Percentiles rank a stretch among this genome's conserved stretches.
These are phyloP conservation scores for Mus minutoides DNA, from an alignment of 2,797 vertebrate genomes.

Conservation along the genomic window DNA sequence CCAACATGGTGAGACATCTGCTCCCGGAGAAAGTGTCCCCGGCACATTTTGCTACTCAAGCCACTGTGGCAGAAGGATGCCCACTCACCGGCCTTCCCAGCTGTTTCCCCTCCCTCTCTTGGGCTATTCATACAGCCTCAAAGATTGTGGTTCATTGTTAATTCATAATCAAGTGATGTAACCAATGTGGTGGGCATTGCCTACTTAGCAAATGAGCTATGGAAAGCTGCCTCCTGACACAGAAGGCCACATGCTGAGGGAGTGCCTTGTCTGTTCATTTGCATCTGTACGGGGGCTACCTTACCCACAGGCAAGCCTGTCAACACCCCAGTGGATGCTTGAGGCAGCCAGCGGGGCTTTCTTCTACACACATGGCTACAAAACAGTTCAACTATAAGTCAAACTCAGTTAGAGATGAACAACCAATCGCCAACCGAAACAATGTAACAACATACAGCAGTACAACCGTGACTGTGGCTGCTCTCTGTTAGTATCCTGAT, in stretches of 20 bases:
- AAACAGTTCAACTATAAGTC: background rate
- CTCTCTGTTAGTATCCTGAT: background rate
- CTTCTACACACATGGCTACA: background rate
- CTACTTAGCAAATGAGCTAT: background rate
- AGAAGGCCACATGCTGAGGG: background rate
- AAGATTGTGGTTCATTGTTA: background rate
- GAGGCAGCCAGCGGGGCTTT: background rate
- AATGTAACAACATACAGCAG: background rate
- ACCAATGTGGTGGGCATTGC: background rate
- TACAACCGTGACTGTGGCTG: too few species aligned
- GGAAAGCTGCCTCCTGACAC: background rate
- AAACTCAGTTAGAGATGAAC: background rate
- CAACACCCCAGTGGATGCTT: background rate
- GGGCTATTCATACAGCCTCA: background rate
- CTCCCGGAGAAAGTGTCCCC: background rate
- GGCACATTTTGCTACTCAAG: background rate
- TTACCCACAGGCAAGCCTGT: background rate
- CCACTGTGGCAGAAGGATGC: background rate
- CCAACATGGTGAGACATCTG: background rate
- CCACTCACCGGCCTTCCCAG: fast-evolving
- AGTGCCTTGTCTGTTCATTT: too few species aligned
- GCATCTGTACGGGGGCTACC: too few species aligned
- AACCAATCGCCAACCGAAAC: background rate
- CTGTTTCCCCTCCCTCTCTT: background rate
- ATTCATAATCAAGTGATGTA: fast-evolving